phyloP scores from a whole-genome alignment of 2,113 vertebrate species.

The Columba janthina region DNA sequence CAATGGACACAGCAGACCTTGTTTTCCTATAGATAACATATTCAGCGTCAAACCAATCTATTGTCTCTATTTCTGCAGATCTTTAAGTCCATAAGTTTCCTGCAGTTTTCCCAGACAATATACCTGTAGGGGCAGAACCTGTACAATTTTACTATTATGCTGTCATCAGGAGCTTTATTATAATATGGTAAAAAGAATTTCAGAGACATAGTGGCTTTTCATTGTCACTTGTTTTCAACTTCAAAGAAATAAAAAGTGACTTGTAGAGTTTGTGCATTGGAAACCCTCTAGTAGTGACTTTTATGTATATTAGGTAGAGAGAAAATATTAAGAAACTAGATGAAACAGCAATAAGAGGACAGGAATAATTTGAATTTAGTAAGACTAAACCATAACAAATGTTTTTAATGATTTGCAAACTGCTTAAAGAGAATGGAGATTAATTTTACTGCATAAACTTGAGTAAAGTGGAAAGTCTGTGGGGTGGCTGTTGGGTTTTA shows the following conservation, averaged over 20 bases:
- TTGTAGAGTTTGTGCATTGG: background rate
- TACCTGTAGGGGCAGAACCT: background rate
- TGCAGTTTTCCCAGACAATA: background rate
- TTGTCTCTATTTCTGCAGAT: background rate
- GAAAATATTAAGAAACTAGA: background rate
- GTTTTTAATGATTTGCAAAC: background rate
- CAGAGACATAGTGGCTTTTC: background rate
- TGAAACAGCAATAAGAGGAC: background rate
- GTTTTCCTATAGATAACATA: background rate
- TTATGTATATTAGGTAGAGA: background rate
- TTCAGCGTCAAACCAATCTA: background rate
- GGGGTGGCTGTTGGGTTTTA: background rate
- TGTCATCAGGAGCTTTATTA: background rate
- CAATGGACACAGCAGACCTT: background rate
- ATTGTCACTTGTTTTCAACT: background rate
- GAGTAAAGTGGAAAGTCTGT: background rate
- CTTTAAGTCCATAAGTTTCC: accelerated
- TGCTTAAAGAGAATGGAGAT: background rate
- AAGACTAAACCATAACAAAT: background rate
- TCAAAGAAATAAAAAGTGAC: background rate
- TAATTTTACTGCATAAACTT: accelerated
- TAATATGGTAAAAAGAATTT: background rate
- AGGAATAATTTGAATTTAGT: background rate
- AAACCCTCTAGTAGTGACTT: background rate
- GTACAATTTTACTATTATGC: background rate